Conservation (phyloP, 1,140 invertebrate genomes). For the Orius laevigatus region DNA sequence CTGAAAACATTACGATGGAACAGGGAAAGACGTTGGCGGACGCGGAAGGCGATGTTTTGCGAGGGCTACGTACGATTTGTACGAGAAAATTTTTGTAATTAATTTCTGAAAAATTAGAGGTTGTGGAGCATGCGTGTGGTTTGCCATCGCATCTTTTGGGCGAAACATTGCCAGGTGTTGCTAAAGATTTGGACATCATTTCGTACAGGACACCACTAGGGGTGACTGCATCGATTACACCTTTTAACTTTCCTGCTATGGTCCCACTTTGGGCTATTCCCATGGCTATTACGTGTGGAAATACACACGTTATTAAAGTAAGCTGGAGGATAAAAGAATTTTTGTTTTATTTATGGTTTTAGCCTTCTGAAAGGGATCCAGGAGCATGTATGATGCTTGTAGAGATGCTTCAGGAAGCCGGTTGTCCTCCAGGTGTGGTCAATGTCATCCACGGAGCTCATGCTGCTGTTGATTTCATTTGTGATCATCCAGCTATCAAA, state of each 20-base stretch:
- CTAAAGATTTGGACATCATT: slow-evolving; percentile 84
- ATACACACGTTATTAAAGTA: slow-evolving; percentile 51
- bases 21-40: slow-evolving; percentile 96
- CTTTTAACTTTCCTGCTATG: slow-evolving; percentile 98
- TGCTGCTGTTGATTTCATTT: slow-evolving; percentile 91
- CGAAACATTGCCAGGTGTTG: slow-evolving; percentile 78
- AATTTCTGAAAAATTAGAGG: slow-evolving; percentile 45
- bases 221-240: slow-evolving; percentile 76
- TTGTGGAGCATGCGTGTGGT: slow-evolving; percentile 90
- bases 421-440: slow-evolving; percentile 82
- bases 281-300: slow-evolving; percentile 78
- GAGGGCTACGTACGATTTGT: slow-evolving; percentile 74
- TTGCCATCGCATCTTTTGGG: slow-evolving; percentile 84
- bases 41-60: slow-evolving; percentile 93
- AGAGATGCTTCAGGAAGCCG: slow-evolving; percentile 76
- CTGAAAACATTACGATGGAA: slow-evolving; percentile 83
- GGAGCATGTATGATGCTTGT: slow-evolving; percentile 89
- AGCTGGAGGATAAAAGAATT: not conserved
- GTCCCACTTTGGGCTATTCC: slow-evolving; percentile 99
- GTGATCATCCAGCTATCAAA: slow-evolving; percentile 87
- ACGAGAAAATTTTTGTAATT: not conserved
- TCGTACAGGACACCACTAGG: slow-evolving; percentile 82
- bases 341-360: slow-evolving; percentile 28
- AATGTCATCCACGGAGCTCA: slow-evolving; percentile 95
- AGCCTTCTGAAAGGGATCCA: slow-evolving; percentile 94